Base-by-base conservation (phyloP, 2,113 vertebrate genomes). In the Pungitius pungitius region DNA sequence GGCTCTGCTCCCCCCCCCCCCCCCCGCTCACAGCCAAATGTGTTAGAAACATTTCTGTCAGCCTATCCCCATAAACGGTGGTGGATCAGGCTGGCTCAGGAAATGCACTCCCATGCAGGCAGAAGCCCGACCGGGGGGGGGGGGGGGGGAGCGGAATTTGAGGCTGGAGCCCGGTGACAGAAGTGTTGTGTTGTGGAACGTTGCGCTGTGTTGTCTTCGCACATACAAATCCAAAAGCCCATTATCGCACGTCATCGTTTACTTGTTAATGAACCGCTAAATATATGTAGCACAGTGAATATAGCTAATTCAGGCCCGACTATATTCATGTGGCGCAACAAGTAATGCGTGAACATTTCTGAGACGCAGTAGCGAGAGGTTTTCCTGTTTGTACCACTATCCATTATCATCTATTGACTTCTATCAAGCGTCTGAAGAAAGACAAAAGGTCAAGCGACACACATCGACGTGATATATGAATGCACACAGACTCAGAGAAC, bases 21-120 rank as follows among this genome's bases (percentile, higher is more conserved):
- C 80, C 87, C 76, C 55, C 20, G 35, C 73, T 84, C 80, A 71
- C 77, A 82, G 83, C 55, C 73, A 84, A 74, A 85, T 82, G 87
- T 87, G 87, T 88, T 78, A 82, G 80, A 76, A 86, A 83, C 86
- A 81, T 81, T 82, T 80, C 81, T 81, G 81, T 88, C 81, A 84
- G 68, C 37, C 73, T 75, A 63, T 78, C n/a, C 72, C 60, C 69
- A 49, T 75, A 71, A 88, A 85, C 42, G 39, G 12, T 40, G 49
- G 66, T 52, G 72, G 72, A 85, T 82, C 83, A 69, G 68, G 68
- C 69, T 55, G 68, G 78, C 73, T 84, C 61, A 75, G 69, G 68
- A 86, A 81, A 70, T 49, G 37, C 54, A 74, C 77, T 82, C 66
- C 30, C 43, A 57, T 51, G 56, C 70, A 89, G 81, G 71, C 60